Conservation (phyloP, 2,888 invertebrate species). For the Hypselothyrea guttata region DNA sequence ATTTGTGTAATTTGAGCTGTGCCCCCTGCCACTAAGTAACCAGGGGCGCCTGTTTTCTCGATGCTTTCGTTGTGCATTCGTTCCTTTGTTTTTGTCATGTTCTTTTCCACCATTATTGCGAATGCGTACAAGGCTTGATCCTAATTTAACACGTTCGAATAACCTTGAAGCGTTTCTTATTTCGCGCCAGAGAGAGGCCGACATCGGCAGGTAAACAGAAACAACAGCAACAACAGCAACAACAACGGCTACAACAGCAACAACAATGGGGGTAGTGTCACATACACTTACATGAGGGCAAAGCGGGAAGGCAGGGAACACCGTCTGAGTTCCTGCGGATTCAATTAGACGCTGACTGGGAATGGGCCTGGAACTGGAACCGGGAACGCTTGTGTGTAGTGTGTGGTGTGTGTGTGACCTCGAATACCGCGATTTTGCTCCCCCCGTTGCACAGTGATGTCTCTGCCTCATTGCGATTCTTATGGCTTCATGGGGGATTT, state of each 20-base stretch:
- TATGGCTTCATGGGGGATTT: conserved; percentile 72
- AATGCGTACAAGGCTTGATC: conserved; percentile 64
- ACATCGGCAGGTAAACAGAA: conserved; percentile 29
- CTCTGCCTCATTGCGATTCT: conserved; percentile 63
- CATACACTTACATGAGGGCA: conserved; percentile 13
- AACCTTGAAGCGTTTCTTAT: conserved; percentile 71
- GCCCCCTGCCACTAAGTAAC: conserved; percentile 34
- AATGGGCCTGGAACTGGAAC: conserved; percentile 43
- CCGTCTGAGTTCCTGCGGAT: conserved; percentile 52
- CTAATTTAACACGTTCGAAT: conserved; percentile 80
- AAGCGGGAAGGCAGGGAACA: conserved; percentile 22
- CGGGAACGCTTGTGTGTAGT: conserved; percentile 61
- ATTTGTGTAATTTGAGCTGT: conserved; percentile 77
- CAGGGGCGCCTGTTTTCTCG: conserved; percentile 58
- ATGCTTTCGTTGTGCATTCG: conserved; percentile 53
- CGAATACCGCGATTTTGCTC: neutral
- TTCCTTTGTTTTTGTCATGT: conserved; percentile 73
- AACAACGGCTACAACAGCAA: conserved; percentile 14
- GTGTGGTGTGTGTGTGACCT: conserved; percentile 40
- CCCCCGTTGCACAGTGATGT: conserved; percentile 21
- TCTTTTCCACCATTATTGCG: conserved; percentile 59
- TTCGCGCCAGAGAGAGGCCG: conserved; percentile 62
- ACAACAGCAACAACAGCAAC: conserved; percentile 17
- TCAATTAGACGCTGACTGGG: conserved; percentile 65
- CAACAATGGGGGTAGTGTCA: conserved; percentile 5